phyloP scores from a whole-genome alignment of 2,797 vertebrate species.

The Sebastes nivosus region DNA sequence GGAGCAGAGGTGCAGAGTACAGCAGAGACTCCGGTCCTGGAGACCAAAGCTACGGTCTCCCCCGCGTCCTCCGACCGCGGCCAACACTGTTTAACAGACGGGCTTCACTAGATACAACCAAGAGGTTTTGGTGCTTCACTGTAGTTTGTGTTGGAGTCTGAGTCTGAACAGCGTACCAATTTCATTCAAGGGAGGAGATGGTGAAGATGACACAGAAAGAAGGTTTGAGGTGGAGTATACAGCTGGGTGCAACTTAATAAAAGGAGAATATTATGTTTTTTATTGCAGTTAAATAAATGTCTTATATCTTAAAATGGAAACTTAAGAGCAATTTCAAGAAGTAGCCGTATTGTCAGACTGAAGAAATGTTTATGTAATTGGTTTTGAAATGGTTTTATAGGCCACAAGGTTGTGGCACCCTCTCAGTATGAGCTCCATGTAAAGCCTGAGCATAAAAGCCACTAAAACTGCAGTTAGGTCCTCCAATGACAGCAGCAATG shows the following conservation, averaged over 20 bases:
- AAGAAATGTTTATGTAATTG: neutral
- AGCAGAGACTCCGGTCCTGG: no score
- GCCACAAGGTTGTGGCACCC: neutral
- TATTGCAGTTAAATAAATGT: neutral
- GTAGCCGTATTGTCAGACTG: neutral
- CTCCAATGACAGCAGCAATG: neutral
- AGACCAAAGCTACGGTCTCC: no score
- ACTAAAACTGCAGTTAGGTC: neutral
- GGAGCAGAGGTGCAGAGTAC: no score
- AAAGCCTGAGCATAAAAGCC: neutral
- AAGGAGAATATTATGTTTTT: neutral
- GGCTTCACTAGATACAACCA: no score
- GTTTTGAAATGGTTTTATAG: neutral
- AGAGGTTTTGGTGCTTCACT: no score
- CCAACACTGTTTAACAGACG: no score
- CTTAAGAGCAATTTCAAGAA: neutral
- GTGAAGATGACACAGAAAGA: neutral
- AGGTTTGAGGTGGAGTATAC: neutral
- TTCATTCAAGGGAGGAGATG: neutral
- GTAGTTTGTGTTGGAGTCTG: no score
- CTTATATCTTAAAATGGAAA: neutral
- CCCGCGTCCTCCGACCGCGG: no score
- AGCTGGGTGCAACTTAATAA: neutral
- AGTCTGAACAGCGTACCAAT: no score
- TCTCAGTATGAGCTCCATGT: neutral